A percentile compares a stretch with the other conserved stretches of the same genome.
Evolutionary conservation across 2,113 vertebrate species (phyloP).

Genomic region (Mionectes macconnelli): DNA sequence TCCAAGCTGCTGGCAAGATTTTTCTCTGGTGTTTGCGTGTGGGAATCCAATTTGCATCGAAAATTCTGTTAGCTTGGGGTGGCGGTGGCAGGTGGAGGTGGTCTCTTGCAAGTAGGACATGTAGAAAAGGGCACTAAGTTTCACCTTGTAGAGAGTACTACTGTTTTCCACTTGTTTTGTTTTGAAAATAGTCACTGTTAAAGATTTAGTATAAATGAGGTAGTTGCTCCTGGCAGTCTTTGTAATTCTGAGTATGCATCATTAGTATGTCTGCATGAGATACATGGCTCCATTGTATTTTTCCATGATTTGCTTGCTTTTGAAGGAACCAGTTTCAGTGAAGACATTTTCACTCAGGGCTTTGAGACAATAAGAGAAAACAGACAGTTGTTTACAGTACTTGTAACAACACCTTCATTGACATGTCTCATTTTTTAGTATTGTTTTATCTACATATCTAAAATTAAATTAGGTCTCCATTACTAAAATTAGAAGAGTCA

Average conservation of each 20-base stretch:
- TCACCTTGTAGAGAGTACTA: not conserved
- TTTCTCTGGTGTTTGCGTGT: not conserved
- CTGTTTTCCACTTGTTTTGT: not conserved
- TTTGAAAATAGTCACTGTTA: not conserved
- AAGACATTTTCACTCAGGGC: not conserved
- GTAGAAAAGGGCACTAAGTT: not conserved
- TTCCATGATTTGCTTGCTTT: not conserved
- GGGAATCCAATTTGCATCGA: not conserved
- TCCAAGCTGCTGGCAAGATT: not conserved
- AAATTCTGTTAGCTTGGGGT: not conserved
- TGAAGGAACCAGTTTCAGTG: not conserved
- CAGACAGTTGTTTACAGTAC: slow-evolving; percentile 6
- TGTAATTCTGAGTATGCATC: not conserved
- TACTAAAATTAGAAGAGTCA: slow-evolving; percentile 73
- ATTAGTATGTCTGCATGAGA: not conserved
- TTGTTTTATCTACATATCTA: slow-evolving; percentile 65
- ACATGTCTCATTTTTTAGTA: slow-evolving; percentile 41
- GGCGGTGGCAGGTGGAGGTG: not conserved
- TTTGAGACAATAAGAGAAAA: not conserved
- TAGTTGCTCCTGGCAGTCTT: not conserved
- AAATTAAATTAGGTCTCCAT: slow-evolving; percentile 78
- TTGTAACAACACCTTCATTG: slow-evolving; percentile 51
- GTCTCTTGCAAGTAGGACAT: not conserved
- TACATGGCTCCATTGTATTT: not conserved
- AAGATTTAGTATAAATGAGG: not conserved